These are phyloP conservation scores for Hippocampus kuda DNA, from an alignment of 2,797 vertebrate genomes.

Conservation along the genomic window DNA sequence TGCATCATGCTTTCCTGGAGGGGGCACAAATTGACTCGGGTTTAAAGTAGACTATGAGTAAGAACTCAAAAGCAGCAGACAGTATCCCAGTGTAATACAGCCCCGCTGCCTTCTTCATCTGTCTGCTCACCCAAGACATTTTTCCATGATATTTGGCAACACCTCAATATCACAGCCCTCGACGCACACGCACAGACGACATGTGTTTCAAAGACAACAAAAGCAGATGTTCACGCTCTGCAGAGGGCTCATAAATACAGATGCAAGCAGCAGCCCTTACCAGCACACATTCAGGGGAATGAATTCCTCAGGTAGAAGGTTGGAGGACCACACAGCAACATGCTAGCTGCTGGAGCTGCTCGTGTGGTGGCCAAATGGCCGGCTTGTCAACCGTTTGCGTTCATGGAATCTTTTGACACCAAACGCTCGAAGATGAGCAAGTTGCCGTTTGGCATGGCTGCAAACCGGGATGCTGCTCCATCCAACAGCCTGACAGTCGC, in stretches of 20 bases:
- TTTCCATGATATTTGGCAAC: conserved; percentile 16
- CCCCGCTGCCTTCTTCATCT: conserved; percentile 6
- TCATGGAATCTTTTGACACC: conserved; percentile 18
- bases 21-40: not conserved
- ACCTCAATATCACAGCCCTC: conserved; percentile 11
- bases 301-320: conserved; percentile 30
- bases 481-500: conserved; percentile 31
- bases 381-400: not conserved
- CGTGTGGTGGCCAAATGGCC: not conserved
- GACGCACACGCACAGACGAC: conserved; percentile 22
- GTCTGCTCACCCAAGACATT: conserved; percentile 7
- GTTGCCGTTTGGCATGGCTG: conserved; percentile 31
- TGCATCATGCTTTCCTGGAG: not conserved
- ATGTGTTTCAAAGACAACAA: conserved; percentile 36
- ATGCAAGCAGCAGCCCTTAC: conserved; percentile 8
- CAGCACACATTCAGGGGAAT: conserved; percentile 25
- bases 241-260: conserved; percentile 29
- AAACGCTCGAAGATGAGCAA: conserved; percentile 22
- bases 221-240: conserved; percentile 47
- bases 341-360: not conserved
- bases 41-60: not conserved
- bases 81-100: conserved; percentile 5
- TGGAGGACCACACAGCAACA: not conserved
- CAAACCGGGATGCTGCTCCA: conserved; percentile 19
- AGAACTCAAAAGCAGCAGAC: not conserved